Conservation (phyloP, 2,113 vertebrate species). For the Nanorana parkeri region DNA sequence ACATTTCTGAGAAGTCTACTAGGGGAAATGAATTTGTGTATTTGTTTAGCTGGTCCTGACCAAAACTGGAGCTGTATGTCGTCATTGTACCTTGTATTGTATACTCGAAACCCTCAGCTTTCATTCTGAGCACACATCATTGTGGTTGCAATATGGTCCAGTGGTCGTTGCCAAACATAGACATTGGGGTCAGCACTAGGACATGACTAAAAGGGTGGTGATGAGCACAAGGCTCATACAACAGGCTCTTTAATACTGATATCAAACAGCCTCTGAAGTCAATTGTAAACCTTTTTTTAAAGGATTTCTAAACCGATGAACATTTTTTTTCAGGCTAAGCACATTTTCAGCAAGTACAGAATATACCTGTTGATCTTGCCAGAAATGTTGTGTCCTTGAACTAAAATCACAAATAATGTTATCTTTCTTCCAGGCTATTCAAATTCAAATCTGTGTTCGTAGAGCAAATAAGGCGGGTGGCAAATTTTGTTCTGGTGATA, state of each 20-base stretch:
- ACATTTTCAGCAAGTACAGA: no score
- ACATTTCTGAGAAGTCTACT: constrained; percentile 23
- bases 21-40: neutral
- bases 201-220: neutral
- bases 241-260: neutral
- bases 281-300: no score
- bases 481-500: no score
- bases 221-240: neutral
- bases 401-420: no score
- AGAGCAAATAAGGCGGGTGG: no score
- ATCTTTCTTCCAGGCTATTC: no score
- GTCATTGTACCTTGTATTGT: constrained; percentile 25
- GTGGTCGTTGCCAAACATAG: neutral
- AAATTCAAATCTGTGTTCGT: no score
- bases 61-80: neutral
- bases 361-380: no score
- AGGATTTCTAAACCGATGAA: no score
- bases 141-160: neutral
- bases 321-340: no score
- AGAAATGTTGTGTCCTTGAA: no score
- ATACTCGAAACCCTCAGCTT: neutral
- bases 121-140: no score
- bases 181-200: neutral
- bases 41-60: constrained; percentile 29
- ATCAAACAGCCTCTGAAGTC: neutral